phyloP scores from a whole-genome alignment of 2,113 vertebrate genomes.

The Lasiurus borealis region DNA sequence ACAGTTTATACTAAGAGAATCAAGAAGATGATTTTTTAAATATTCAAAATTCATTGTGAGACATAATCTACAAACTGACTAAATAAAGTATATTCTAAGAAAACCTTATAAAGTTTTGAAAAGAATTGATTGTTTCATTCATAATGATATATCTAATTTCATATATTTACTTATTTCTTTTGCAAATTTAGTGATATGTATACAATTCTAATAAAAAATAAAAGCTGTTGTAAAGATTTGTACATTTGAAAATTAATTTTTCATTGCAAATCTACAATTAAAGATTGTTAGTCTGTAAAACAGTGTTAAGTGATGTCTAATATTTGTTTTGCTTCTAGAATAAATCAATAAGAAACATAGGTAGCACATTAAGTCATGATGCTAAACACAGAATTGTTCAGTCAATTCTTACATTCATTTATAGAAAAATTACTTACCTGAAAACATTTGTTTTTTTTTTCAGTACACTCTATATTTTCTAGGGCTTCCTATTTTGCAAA shows the following conservation, averaged over 20 bases:
- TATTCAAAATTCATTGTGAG: background rate
- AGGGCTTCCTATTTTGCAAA: background rate
- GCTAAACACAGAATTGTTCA: background rate
- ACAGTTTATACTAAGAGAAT: background rate
- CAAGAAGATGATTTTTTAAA: background rate
- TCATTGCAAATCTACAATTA: conserved; percentile 6
- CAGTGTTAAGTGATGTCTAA: background rate
- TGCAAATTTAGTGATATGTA: background rate
- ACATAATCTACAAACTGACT: background rate
- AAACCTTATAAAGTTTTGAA: background rate
- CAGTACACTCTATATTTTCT: background rate
- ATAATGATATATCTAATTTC: background rate
- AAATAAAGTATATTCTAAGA: background rate
- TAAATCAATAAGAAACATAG: background rate
- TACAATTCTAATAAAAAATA: background rate
- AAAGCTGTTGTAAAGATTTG: background rate
- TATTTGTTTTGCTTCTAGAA: background rate
- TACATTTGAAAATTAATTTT: conserved; percentile 32
- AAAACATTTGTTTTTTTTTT: background rate
- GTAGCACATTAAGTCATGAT: background rate
- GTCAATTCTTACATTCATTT: background rate
- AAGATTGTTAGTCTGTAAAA: conserved; percentile 5
- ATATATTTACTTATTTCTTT: background rate
- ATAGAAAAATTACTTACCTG: background rate
- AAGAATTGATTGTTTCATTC: background rate